Base-by-base conservation (phyloP, 2,888 invertebrate genomes). In the Callosobruchus maculatus region DNA sequence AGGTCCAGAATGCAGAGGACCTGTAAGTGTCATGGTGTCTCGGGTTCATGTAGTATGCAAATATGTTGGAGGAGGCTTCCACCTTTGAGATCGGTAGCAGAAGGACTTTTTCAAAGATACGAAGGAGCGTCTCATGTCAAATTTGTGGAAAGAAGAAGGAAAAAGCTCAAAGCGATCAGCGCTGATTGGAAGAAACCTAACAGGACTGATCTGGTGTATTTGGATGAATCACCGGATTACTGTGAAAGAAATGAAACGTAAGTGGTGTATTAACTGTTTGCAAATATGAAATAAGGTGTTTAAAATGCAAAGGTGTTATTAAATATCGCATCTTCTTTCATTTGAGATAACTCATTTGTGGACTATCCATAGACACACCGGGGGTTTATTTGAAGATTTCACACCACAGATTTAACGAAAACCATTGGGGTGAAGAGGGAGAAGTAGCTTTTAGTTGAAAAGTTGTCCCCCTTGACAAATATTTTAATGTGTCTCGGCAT, bases 21-120 rank as follows among this genome's bases (percentile, higher is more conserved):
- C 21, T 97, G 97, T 90, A 97, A 97, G 86, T 97, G 97, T 83
- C 97, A 97, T 86, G 97, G 97, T 22, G 96, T 97, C 89, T 96
- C 96, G 0, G 97, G 96, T 0, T 96, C 96, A 2, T 97, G 97
- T 87, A 95, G 95, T 68, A 92, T 96, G 78, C 91, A 95, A 71
- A 95, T 97, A 7, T 97, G 97, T 86, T 97, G 97, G 97, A 90
- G 95, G 79, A 92, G 94, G 76, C 88, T 97, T 81, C 93, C 94
- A 3, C 90, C 92, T 68, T 93, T 97, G 83, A 88, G 94, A 30
- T 86, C 90, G 77, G 93, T 97, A 4, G 96, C 95, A 0, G 93
- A 94, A 76, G 92, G 92, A 0, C 89, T 97, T 71, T 91, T 93
- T 75, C 92, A 93, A 70, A 90, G 93, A 83, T 97, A 96, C 86